Evolutionary conservation across 2,113 vertebrate genomes (phyloP).

Genomic region (Pelecanus crispus): DNA sequence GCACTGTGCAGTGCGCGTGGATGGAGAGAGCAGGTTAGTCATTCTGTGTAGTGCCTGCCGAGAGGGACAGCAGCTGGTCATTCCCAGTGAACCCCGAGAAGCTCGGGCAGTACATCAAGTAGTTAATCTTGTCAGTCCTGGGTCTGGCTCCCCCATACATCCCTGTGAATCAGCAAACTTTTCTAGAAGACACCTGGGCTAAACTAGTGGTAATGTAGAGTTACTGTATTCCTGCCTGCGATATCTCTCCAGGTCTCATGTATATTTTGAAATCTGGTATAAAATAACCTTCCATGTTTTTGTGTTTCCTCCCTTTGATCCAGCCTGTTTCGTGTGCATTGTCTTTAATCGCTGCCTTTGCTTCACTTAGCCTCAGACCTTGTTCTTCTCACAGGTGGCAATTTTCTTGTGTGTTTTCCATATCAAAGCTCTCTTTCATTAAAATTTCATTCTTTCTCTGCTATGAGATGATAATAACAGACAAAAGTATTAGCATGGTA

Average conservation of each 20-base stretch:
- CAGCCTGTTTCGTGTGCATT: neutral
- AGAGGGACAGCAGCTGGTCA: neutral
- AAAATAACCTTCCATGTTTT: neutral
- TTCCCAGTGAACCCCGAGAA: neutral
- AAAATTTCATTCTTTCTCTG: neutral
- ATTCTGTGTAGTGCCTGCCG: fast-evolving
- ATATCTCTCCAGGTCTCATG: neutral
- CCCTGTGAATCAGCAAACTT: neutral
- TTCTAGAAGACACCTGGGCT: neutral
- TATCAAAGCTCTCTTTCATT: neutral
- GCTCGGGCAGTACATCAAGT: neutral
- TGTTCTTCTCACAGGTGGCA: neutral
- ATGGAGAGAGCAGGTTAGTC: neutral
- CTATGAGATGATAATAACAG: neutral
- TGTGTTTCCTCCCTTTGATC: neutral
- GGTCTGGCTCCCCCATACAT: neutral
- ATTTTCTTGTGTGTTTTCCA: neutral
- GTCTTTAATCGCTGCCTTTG: neutral
- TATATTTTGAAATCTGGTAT: neutral
- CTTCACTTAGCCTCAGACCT: neutral
- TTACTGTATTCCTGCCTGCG: neutral
- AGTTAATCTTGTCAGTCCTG: neutral
- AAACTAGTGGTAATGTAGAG: neutral
- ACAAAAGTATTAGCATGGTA: neutral
- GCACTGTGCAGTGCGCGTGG: neutral